Evolutionary conservation across 2,113 vertebrate genomes (phyloP).

Genomic region (Stictonetta naevosa): DNA sequence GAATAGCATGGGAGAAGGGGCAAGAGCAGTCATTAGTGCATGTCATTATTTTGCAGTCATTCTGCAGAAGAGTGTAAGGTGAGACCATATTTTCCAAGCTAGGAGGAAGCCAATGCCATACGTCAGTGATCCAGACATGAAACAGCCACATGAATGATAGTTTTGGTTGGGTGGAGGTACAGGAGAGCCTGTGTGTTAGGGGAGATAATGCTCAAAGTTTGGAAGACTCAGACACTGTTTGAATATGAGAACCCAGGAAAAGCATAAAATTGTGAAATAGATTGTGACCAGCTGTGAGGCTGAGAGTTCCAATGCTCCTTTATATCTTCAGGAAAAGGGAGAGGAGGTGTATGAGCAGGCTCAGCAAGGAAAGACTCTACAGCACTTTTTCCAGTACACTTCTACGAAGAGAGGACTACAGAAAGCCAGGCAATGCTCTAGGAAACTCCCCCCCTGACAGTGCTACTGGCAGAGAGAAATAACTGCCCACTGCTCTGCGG

Average conservation of each 20-base stretch:
- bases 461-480: background rate
- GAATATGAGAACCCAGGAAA: background rate
- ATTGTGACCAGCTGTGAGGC: too few species aligned
- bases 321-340: background rate
- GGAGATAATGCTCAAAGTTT: background rate
- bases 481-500: background rate
- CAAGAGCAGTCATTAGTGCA: background rate
- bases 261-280: background rate
- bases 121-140: background rate
- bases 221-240: background rate
- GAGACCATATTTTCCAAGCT: background rate
- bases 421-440: background rate
- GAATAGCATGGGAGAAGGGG: background rate
- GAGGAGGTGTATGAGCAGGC: background rate
- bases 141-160: background rate
- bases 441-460: background rate
- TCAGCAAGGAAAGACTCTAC: background rate
- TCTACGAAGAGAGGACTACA: background rate
- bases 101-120: background rate
- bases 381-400: accelerated
- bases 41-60: background rate
- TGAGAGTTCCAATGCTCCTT: background rate
- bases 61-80: background rate
- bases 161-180: background rate
- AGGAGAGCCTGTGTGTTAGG: background rate